Base-by-base conservation (phyloP, 2,888 invertebrate genomes). In the Aleiodes testaceus region DNA sequence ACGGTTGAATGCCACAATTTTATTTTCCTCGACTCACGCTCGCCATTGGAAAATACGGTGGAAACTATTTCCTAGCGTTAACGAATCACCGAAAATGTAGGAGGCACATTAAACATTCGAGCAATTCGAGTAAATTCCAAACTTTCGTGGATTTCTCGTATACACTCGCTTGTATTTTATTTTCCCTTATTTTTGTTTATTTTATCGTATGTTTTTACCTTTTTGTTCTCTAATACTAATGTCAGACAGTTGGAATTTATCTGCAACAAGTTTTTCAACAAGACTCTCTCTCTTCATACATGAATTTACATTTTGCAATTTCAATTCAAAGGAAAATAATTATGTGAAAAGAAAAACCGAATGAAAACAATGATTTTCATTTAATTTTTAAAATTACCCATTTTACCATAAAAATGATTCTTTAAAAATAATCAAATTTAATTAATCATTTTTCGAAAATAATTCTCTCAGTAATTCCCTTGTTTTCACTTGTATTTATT, bases 41-140 rank as follows among this genome's bases (percentile, higher is more conserved):
- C 65, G 36, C 76, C 77, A 77, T 75, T 77, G 75, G 74, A 77
- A 79, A 72, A 66, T 78, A 78, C 73, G 72, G 53, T 52, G 66
- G 75, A 77, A 85, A 84, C 85, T 85, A 85, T 86, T 84, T 76
- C 36, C 80, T 75, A 79, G 78, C 77, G 77, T 82, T 81, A 80
- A 82, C 85, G 82, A 83, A 85, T 82, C 79, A 74, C 73, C 79
- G 81, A 83, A 85, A 83, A 75, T 70, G 61, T 66, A 42, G 64
- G 52, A 77, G 79, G 79, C 77, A 79, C 81, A 84, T 86, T 85
- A 84, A 85, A 85, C 81, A 83, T 81, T 80, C 82, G 82, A 84
- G 84, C 82, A 84, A 85, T 86, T 84, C 84, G 83, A 84, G 61
- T 66, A 67, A 55, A 63, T 69, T 80, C 78, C 80, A 80, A 83